Evolutionary conservation across 1,140 invertebrate genomes (phyloP), one percentile per base, ranked within the genome.

Genomic region (Mylabris phalerata): DNA sequence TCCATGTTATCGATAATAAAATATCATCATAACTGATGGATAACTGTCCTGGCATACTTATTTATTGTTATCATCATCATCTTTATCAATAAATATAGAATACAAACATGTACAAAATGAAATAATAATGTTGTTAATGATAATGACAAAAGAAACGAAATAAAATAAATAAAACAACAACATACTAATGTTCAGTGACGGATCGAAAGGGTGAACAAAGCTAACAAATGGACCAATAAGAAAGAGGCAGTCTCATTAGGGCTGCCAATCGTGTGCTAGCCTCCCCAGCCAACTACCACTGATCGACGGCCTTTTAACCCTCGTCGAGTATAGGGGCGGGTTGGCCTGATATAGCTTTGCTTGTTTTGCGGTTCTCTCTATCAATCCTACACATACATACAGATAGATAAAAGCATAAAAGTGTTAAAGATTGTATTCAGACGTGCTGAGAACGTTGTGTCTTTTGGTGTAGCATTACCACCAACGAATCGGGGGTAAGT

Each of bases 241-340:
- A 38, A 48, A 13, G 32, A 42, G 48, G 49, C 59, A 50, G 43
- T 56, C 57, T 59, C 43, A 61, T 59, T 59, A 55, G 50, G 47
- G 47, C 44, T 50, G 57, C 69, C 67, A 71, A 71, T 71, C 27
- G 50, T 32, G 25, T 32, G 48, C 51, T 42, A 39, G 42, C 49
- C 32, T 50, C 55, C 59, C 63, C 47, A 61, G 54, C 62, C 55
- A 54, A 57, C 57, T 49, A 63, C 67, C 65, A 61, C 57, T 65
- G 70, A 68, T 68, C 68, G 67, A 41, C 68, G 67, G 54, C 63
- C 67, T 71, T 71, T 71, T 70, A 71, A 69, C 65, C 66, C 66
- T 62, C 61, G 60, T 25, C 62, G 57, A 54, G 47, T 46, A 50
- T 26, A 57, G 55, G 57, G 68, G 64, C 60, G 64, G 48, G 63